Evolutionary conservation across 2,888 invertebrate genomes (phyloP), one percentile per base, ranked within the genome.

Genomic region (Boloria selene): DNA sequence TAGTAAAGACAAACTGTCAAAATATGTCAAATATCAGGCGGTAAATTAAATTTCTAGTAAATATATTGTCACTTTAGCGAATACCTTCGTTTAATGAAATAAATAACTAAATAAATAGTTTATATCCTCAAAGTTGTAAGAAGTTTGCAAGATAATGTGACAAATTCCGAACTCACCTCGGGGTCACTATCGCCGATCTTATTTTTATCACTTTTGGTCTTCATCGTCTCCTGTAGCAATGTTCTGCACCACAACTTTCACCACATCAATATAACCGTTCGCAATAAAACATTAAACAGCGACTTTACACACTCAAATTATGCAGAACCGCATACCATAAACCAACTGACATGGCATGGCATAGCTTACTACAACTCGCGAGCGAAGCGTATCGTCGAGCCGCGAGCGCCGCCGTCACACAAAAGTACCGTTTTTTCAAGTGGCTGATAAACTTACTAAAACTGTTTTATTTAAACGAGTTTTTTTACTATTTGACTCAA

Each of bases 201-300:
- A 76, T 90, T 93, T 82, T 93, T 93, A 77, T 93, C 93, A 74
- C 87, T 85, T 91, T 94, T 94, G 78, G 88, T 93, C 92, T 93
- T 94, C 88, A 93, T 90, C 80, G 88, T 93, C 90, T 93, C 88
- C 86, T 92, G 90, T 72, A 83, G 87, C 79, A 87, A 87, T 80
- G 79, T 78, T 78, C 78, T 76, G 73, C 87, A 87, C 87, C 84
- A 73, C 79, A 84, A 86, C 83, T 80, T 74, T 80, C 87, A 88
- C 88, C 82, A 77, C 83, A 84, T 85, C 73, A 72, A 80, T 80
- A 79, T 81, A 79, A 75, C 69, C 69, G 76, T 80, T 80, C 85
- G 86, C 85, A 74, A 83, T 78, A 77, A 78, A 77, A 77, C 78
- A 83, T 78, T 78, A 78, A 77, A 77, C 78, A 74, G 79, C 75